These are phyloP conservation scores for Geodia barretti DNA, from an alignment of 37 sponge, comb jelly and placozoan species.

Conservation along the genomic window DNA sequence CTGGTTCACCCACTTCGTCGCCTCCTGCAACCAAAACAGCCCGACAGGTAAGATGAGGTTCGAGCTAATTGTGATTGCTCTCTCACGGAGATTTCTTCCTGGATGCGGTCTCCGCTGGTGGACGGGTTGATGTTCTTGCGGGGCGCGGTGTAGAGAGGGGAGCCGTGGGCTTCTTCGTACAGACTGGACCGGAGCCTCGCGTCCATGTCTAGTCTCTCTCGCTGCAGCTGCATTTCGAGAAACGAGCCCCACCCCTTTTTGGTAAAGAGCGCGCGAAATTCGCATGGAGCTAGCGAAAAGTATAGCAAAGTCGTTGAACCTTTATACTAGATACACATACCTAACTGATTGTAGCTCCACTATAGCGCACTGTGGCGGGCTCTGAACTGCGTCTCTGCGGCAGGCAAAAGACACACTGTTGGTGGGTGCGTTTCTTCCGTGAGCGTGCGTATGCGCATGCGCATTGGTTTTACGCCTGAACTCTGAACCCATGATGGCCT, in stretches of 20 bases:
- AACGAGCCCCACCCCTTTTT: neutral
- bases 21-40: constrained; percentile 47
- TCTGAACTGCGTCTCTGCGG: too few species aligned
- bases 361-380: too few species aligned
- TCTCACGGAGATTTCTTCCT: neutral
- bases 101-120: neutral
- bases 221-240: neutral
- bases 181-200: neutral
- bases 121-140: constrained; percentile 7
- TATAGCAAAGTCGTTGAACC: too few species aligned
- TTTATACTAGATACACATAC: too few species aligned
- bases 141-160: constrained; percentile 8
- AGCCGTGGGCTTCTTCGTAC: constrained; percentile 1
- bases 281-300: too few species aligned
- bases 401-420: too few species aligned
- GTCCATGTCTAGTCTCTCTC: constrained; percentile 7
- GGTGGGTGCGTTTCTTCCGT: neutral
- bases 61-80: neutral
- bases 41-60: neutral
- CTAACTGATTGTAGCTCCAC: too few species aligned
- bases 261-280: too few species aligned
- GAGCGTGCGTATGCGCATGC: neutral
- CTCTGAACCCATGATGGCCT: neutral
- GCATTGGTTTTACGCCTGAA: neutral
- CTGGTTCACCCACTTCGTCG: constrained; percentile 54